These are phyloP conservation scores for Eubasilissa splendida DNA, from an alignment of 2,888 invertebrate genomes.

Conservation along the genomic window DNA sequence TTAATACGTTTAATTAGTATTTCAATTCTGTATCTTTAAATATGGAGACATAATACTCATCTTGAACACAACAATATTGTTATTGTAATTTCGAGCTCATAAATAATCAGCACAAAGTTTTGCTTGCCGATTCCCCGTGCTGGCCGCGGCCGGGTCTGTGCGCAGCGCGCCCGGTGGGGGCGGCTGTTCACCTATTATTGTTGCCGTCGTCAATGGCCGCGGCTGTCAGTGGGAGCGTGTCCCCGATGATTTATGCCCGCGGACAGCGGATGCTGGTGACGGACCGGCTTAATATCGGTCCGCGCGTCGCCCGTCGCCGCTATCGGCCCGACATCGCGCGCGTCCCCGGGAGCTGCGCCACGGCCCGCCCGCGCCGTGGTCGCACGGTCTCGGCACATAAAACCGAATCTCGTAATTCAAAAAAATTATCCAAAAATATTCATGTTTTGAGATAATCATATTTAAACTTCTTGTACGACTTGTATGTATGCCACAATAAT, in stretches of 20 bases:
- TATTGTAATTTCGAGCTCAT: too few relatives aligned
- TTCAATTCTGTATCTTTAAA: too few relatives aligned
- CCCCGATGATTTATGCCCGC: slow-evolving; percentile 54
- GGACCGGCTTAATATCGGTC: slow-evolving; percentile 54
- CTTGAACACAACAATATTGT: too few relatives aligned
- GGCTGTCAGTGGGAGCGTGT: slow-evolving; percentile 56
- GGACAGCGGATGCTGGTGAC: slow-evolving; percentile 55
- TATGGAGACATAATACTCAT: too few relatives aligned
- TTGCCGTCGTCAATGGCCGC: slow-evolving; percentile 49
- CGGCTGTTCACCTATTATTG: slow-evolving; percentile 42
- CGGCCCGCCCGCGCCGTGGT: not conserved
- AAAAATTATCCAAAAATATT: too few relatives aligned
- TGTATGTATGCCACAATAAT: too few relatives aligned
- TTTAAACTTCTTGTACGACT: too few relatives aligned
- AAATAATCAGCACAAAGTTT: not conserved
- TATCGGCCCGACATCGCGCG: slow-evolving; percentile 2
- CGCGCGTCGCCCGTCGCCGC: not conserved
- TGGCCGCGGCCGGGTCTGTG: slow-evolving; percentile 9
- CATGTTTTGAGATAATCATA: too few relatives aligned
- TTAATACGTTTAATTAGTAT: too few relatives aligned
- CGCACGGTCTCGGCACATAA: too few relatives aligned
- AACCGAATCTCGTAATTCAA: too few relatives aligned
- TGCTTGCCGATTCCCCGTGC: not conserved
- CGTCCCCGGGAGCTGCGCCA: not conserved
- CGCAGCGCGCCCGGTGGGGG: slow-evolving; percentile 24